A percentile compares a stretch with the other conserved stretches of the same genome.
These are phyloP conservation scores for Prinia subflava DNA, from an alignment of 2,113 vertebrate genomes.

Conservation along the genomic window DNA sequence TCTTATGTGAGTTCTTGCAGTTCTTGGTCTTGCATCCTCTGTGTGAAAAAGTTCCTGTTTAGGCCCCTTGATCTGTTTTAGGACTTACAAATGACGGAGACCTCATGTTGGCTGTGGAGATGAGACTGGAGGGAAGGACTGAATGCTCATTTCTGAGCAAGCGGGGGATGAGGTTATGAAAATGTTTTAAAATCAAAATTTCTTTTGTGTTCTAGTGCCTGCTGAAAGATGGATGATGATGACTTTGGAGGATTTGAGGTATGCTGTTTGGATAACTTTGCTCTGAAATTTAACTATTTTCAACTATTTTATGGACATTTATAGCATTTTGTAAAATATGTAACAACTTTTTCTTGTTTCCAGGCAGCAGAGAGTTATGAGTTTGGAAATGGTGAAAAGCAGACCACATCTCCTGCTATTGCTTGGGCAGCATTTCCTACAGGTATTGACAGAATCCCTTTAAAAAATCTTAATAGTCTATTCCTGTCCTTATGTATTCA, in stretches of 20 bases:
- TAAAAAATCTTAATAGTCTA: not conserved
- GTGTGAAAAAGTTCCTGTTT: not conserved
- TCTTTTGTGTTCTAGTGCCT: slow-evolving; percentile 60
- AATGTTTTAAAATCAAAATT: not conserved
- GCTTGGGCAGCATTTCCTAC: slow-evolving; percentile 80
- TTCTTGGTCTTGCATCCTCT: not conserved
- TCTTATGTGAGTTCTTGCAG: not conserved
- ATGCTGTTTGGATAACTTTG: slow-evolving; percentile 1
- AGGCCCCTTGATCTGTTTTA: not conserved
- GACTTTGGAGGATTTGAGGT: slow-evolving; percentile 85
- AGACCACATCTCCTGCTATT: slow-evolving; percentile 75
- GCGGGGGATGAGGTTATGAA: not conserved
- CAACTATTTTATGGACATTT: not conserved
- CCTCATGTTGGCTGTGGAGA: not conserved
- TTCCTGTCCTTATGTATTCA: not conserved
- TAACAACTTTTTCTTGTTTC: not conserved
- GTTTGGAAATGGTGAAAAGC: slow-evolving; percentile 68
- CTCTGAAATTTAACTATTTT: not conserved
- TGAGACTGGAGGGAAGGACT: not conserved
- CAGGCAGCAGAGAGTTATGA: slow-evolving; percentile 79
- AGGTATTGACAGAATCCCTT: slow-evolving; percentile 52
- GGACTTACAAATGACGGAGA: not conserved
- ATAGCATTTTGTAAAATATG: not conserved
- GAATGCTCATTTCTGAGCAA: not conserved
- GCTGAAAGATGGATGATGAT: slow-evolving; percentile 78